Conservation (phyloP, 2,888 invertebrate species). For the Phytoseiulus persimilis region DNA sequence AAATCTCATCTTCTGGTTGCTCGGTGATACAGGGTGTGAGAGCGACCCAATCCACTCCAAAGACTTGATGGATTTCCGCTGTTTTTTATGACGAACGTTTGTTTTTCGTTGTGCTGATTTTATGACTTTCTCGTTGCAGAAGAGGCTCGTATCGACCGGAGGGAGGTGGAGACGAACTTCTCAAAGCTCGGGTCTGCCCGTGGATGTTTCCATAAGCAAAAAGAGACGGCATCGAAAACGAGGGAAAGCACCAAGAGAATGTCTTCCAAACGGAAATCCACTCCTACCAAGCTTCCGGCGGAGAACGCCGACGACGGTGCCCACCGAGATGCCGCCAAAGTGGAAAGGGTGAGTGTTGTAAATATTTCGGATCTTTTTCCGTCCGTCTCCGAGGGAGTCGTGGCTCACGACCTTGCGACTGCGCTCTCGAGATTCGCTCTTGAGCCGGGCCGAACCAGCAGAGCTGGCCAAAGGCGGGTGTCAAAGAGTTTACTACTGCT, state of each 20-base stretch:
- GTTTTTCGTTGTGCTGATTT: background rate
- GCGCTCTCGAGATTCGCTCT: background rate
- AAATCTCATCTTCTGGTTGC: no score
- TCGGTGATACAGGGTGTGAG: no score
- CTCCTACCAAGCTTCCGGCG: constrained; percentile 37
- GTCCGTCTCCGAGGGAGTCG: background rate
- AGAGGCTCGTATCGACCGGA: background rate
- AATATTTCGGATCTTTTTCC: background rate
- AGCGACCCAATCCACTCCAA: no score
- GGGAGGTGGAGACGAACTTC: background rate
- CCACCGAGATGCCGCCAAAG: background rate
- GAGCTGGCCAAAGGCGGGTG: background rate
- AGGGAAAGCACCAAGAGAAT: background rate
- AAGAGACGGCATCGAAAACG: background rate
- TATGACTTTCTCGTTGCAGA: background rate
- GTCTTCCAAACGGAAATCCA: constrained; percentile 34
- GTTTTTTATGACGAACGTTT: background rate
- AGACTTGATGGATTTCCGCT: background rate
- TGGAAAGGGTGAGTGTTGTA: background rate
- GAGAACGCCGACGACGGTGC: background rate
- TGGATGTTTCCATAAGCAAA: background rate
- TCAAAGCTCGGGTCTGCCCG: background rate
- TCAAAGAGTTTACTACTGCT: background rate
- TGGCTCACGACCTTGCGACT: background rate
- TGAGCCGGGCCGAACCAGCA: background rate